These are phyloP conservation scores for Choloepus didactylus DNA, from an alignment of 2,797 vertebrate species.

Conservation along the genomic window DNA sequence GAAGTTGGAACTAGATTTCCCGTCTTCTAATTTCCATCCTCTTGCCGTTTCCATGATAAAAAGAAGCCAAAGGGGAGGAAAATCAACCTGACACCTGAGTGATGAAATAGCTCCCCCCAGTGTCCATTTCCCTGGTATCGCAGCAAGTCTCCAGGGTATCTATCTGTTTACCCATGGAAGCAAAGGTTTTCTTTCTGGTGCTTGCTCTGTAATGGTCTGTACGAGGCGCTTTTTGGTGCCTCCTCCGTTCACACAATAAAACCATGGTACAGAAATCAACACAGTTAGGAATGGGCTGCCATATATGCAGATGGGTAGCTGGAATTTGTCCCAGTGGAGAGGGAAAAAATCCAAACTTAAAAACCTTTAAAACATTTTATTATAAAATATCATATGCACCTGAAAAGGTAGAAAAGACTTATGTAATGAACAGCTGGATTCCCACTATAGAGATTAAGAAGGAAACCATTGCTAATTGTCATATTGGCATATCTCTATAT, in stretches of 20 bases:
- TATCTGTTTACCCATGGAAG: not conserved
- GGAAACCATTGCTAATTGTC: not conserved
- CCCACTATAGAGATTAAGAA: slow-evolving; percentile 32
- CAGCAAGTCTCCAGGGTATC: not conserved
- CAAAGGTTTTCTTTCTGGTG: not conserved
- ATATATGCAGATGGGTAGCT: not conserved
- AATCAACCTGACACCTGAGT: not conserved
- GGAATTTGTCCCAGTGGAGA: not conserved
- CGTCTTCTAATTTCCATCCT: not conserved
- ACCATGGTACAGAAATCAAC: not conserved
- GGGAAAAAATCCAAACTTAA: slow-evolving; percentile 8
- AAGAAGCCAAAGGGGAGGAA: not conserved
- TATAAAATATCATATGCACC: not conserved
- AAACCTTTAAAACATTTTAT: not conserved
- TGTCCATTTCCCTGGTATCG: not conserved
- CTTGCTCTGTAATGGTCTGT: not conserved
- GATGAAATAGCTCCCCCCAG: slow-evolving; percentile 75
- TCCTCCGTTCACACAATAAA: not conserved
- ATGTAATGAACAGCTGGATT: not conserved
- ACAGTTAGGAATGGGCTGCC: not conserved
- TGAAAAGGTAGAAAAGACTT: slow-evolving; percentile 19
- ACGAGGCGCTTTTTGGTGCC: not conserved
- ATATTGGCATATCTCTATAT: not conserved
- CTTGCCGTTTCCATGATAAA: not conserved
- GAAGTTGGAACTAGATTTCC: not conserved